These are phyloP conservation scores for Bolborhynchus lineola DNA, from an alignment of 2,113 vertebrate species.

Conservation along the genomic window DNA sequence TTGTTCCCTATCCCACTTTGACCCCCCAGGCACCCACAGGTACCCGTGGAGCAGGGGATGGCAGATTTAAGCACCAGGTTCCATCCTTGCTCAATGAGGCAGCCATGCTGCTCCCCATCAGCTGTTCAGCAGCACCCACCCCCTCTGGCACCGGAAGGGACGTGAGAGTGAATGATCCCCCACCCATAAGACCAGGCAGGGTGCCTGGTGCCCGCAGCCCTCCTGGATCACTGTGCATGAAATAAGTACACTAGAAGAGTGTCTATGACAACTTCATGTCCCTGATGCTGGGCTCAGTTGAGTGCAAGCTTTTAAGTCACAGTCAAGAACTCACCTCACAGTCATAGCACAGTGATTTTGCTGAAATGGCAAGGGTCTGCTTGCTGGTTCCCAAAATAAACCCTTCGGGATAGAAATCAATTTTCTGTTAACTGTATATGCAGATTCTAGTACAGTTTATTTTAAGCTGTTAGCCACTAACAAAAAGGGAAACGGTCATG, in stretches of 20 bases:
- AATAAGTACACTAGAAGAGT: accelerated
- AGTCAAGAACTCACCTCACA: accelerated
- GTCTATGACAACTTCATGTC: not conserved
- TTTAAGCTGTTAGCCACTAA: not conserved
- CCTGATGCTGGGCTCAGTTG: not conserved
- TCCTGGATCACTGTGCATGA: accelerated
- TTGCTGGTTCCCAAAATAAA: not conserved
- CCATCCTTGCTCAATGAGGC: not conserved
- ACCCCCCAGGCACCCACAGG: accelerated
- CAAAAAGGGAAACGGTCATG: not conserved
- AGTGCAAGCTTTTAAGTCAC: not conserved
- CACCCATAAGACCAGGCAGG: not conserved
- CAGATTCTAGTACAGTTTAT: not conserved
- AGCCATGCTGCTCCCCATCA: not conserved
- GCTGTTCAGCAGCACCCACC: not conserved
- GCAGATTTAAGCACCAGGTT: accelerated
- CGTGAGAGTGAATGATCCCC: not conserved
- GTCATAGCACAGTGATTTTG: not conserved
- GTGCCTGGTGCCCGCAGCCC: accelerated
- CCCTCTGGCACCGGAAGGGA: not conserved
- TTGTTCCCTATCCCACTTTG: accelerated
- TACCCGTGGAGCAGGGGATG: accelerated
- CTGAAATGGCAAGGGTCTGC: not conserved
- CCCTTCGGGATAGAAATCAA: not conserved
- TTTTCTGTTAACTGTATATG: not conserved